phyloP scores from a whole-genome alignment of 2,113 vertebrate species.

The Onychostruthus taczanowskii region DNA sequence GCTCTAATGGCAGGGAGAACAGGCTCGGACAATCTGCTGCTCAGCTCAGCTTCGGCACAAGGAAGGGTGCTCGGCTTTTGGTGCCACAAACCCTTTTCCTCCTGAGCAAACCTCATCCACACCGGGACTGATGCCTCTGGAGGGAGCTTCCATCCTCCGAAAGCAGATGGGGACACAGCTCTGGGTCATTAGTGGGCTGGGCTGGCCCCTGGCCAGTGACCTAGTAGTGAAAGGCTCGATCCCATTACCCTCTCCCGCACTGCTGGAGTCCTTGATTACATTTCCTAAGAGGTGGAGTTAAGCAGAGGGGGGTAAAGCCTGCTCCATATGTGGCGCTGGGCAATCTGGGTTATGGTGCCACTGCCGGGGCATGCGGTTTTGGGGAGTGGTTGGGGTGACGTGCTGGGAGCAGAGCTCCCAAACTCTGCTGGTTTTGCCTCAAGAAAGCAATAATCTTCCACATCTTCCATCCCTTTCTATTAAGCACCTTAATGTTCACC shows the following conservation, averaged over 20 bases:
- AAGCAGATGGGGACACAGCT: background rate
- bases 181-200: background rate
- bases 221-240: conserved; percentile 61
- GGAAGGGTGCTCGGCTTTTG: background rate
- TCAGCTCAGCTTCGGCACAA: accelerated
- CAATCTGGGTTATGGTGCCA: conserved; percentile 53
- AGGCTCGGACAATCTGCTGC: background rate
- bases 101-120: background rate
- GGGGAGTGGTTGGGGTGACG: accelerated
- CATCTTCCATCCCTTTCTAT: background rate
- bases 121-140: accelerated
- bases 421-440: background rate
- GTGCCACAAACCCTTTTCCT: background rate
- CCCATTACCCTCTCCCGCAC: conserved; percentile 29
- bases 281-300: conserved; percentile 31
- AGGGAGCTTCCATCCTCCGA: background rate
- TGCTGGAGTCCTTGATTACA: conserved; percentile 38
- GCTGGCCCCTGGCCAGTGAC: conserved; percentile 41
- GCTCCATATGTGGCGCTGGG: background rate
- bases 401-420: background rate
- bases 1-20: background rate
- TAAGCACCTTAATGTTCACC: background rate
- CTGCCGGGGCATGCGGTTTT: accelerated
- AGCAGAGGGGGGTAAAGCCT: background rate
- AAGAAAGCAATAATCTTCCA: background rate